Conservation (phyloP, 92 coral and sea anemone genomes). For the Palythoa grandis region DNA sequence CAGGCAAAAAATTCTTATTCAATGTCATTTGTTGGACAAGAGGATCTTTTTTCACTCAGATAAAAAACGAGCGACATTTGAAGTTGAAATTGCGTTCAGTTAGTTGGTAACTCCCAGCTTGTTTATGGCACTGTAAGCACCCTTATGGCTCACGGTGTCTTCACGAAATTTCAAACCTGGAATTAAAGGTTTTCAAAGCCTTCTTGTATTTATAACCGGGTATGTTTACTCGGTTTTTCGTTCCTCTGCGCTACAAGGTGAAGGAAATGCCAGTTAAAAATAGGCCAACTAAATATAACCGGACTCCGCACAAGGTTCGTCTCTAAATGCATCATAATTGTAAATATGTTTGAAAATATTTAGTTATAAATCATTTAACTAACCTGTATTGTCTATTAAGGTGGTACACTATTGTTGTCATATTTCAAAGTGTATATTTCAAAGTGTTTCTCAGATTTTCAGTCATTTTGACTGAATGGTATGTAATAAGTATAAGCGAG, state of each 20-base stretch:
- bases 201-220: not conserved
- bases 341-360: not conserved
- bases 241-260: not conserved
- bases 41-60: not conserved
- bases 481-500: too few relatives aligned
- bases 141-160: not conserved
- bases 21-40: not conserved
- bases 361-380: not conserved
- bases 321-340: not conserved
- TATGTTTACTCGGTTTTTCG: not conserved
- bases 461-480: not conserved
- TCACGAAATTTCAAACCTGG: not conserved
- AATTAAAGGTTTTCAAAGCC: not conserved
- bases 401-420: not conserved
- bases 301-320: not conserved
- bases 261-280: slow-evolving; percentile 19
- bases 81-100: not conserved
- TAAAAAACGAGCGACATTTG: not conserved
- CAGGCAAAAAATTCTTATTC: not conserved
- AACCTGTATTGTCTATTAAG: not conserved
- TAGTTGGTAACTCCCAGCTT: not conserved
- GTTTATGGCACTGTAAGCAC: not conserved
- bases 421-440: too few relatives aligned
- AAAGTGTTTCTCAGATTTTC: too few relatives aligned
- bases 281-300: not conserved